These are phyloP conservation scores for Otus sunia DNA, from an alignment of 2,113 vertebrate species.

Conservation along the genomic window DNA sequence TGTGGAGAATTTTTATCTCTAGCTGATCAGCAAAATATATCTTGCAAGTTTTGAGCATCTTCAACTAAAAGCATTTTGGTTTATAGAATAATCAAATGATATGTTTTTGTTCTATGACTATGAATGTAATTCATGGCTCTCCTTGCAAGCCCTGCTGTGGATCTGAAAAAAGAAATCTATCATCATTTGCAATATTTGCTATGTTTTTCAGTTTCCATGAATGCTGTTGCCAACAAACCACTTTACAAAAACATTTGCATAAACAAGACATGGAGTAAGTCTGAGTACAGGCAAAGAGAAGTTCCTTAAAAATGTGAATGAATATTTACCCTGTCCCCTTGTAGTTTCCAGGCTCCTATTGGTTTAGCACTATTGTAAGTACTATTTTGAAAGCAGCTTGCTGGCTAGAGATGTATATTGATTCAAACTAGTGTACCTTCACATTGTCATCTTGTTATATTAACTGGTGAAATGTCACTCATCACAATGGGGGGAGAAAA, in stretches of 20 bases:
- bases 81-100: background rate
- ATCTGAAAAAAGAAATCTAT: background rate
- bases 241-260: background rate
- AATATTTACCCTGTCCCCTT: background rate
- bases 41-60: background rate
- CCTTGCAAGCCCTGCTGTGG: background rate
- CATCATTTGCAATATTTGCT: background rate
- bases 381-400: background rate
- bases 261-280: background rate
- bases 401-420: background rate
- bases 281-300: background rate
- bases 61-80: conserved; percentile 5
- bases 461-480: background rate
- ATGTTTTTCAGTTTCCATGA: background rate
- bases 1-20: background rate
- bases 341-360: background rate
- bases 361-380: background rate
- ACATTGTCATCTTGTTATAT: background rate
- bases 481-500: background rate
- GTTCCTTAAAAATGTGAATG: background rate
- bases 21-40: background rate
- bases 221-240: background rate
- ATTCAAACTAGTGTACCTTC: background rate
- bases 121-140: conserved; percentile 10
- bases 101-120: background rate